A percentile compares a stretch with the other conserved stretches of the same genome.
These are phyloP conservation scores for Festucalex cinctus DNA, from an alignment of 2,113 vertebrate genomes.

Conservation along the genomic window DNA sequence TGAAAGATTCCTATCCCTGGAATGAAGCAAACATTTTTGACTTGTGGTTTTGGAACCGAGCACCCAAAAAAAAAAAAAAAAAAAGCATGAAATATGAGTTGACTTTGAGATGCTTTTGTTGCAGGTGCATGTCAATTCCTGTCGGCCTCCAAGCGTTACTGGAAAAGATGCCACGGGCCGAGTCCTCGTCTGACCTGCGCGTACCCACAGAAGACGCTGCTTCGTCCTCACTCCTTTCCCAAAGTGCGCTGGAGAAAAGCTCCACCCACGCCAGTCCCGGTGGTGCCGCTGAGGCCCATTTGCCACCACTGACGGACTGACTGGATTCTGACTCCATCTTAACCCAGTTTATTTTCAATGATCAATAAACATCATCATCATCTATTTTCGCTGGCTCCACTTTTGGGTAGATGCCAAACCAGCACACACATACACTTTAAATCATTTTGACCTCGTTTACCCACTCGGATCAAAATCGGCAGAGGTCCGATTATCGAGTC, in stretches of 20 bases:
- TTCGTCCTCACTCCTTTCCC: conserved; percentile 5
- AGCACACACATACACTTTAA: no score
- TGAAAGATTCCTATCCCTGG: no score
- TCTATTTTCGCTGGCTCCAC: neutral
- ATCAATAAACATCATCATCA: neutral
- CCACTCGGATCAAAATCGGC: no score
- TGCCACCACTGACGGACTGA: conserved; percentile 24
- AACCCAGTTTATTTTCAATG: conserved; percentile 4
- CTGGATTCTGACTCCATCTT: conserved; percentile 10
- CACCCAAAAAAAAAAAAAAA: no score
- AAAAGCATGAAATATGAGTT: no score
- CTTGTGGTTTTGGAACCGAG: no score
- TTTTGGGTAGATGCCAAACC: no score
- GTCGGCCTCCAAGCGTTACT: conserved; percentile 73
- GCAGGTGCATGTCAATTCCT: conserved; percentile 81
- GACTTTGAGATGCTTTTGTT: neutral
- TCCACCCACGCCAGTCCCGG: conserved; percentile 14
- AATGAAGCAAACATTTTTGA: no score
- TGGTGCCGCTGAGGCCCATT: conserved; percentile 22
- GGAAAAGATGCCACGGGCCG: conserved; percentile 39
- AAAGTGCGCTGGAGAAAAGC: conserved; percentile 37
- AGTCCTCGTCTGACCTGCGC: conserved; percentile 3
- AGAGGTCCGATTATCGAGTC: no score
- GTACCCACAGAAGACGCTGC: conserved; percentile 13
- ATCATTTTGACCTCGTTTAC: neutral